These are phyloP conservation scores for Meandrina meandrites DNA, from an alignment of 92 coral and sea anemone genomes.

Conservation along the genomic window DNA sequence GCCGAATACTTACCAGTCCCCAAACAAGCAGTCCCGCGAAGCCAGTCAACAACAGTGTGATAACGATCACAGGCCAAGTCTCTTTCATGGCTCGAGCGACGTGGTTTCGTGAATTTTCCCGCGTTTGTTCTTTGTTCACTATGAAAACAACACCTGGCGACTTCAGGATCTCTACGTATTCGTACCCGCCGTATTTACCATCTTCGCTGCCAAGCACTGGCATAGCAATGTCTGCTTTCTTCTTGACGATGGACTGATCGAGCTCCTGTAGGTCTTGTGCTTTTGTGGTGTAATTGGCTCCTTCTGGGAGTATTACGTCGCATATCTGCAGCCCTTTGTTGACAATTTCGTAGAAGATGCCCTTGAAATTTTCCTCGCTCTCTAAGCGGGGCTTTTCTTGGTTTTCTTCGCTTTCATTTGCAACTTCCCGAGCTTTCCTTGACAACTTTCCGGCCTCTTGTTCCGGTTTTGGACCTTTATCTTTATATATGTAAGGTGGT, in stretches of 20 bases:
- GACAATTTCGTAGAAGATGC: slow-evolving; percentile 26
- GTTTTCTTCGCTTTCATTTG: slow-evolving; percentile 1
- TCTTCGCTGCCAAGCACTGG: slow-evolving; percentile 30
- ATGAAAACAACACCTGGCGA: slow-evolving; percentile 49
- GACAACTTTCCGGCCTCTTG: not conserved
- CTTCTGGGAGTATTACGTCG: too few relatives aligned
- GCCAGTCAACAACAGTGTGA: slow-evolving; percentile 25
- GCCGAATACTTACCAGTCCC: slow-evolving; percentile 42
- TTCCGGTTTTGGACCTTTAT: not conserved
- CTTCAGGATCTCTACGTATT: slow-evolving; percentile 28
- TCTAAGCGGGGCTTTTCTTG: not conserved
- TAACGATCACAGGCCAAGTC: slow-evolving; percentile 39
- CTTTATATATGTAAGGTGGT: slow-evolving; percentile 24
- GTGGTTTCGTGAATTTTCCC: not conserved
- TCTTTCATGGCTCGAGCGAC: slow-evolving; percentile 25
- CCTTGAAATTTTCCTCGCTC: slow-evolving; percentile 7
- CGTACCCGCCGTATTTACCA: slow-evolving; percentile 18
- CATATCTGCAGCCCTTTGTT: slow-evolving; percentile 23
- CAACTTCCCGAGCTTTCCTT: not conserved
- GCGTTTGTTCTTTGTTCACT: slow-evolving; percentile 13
- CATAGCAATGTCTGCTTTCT: slow-evolving; percentile 7
- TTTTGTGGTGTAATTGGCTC: not conserved
- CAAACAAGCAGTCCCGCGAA: slow-evolving; percentile 34
- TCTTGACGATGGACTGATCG: not conserved
- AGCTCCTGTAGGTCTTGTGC: slow-evolving; percentile 4